phyloP scores from a whole-genome alignment of 2,113 vertebrate genomes.

The Daphoenositta chrysoptera region DNA sequence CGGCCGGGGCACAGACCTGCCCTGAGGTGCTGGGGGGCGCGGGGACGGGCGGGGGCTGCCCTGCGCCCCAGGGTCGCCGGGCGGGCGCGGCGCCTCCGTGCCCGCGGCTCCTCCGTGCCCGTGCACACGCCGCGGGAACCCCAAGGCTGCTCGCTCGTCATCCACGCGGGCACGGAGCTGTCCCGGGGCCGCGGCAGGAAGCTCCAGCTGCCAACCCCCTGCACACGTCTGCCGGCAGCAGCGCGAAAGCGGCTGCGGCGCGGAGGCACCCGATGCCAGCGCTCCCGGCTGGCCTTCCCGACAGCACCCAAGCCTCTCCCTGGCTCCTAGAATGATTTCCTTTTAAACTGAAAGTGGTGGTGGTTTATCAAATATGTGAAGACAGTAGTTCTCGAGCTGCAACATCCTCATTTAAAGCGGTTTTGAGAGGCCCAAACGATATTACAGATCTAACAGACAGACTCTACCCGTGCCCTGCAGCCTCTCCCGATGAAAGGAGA shows the following conservation, averaged over 20 bases:
- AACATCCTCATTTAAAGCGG: background rate
- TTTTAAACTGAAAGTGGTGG: background rate
- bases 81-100: background rate
- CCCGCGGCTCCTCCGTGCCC: background rate
- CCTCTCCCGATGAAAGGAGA: background rate
- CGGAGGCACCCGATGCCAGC: background rate
- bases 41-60: background rate
- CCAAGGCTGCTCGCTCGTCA: background rate
- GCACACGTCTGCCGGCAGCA: background rate
- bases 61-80: background rate
- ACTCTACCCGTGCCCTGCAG: background rate
- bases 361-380: background rate
- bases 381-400: background rate
- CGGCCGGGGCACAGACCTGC: background rate
- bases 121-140: too few relatives aligned
- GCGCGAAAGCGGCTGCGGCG: background rate
- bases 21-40: fast-evolving
- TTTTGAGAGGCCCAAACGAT: background rate
- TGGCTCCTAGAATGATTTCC: background rate
- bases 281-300: background rate
- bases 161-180: background rate
- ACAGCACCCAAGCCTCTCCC: background rate
- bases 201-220: background rate
- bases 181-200: background rate
- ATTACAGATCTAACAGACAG: background rate